These are phyloP conservation scores for Theocolax elegans DNA, from an alignment of 1,140 invertebrate species.

Conservation along the genomic window DNA sequence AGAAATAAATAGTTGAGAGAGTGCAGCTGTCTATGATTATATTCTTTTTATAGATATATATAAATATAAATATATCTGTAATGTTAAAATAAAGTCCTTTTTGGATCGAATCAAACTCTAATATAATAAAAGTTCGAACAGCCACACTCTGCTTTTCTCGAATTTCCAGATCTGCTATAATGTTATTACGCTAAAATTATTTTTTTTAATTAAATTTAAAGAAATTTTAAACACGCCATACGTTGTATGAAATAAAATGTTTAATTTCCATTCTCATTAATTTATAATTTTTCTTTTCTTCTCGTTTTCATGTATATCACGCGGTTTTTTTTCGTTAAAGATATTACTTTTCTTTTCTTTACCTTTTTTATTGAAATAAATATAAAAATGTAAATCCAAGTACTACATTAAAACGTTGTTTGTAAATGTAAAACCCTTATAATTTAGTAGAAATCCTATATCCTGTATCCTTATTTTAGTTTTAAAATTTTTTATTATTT, in stretches of 20 bases:
- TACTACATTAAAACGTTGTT: constrained; percentile 10
- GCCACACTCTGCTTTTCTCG: constrained; percentile 28
- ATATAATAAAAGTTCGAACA: background rate
- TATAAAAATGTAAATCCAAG: constrained; percentile 29
- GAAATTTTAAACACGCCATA: constrained; percentile 27
- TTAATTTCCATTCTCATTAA: constrained; percentile 15
- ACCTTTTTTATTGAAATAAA: constrained; percentile 34
- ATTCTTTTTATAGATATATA: background rate
- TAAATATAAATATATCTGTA: background rate
- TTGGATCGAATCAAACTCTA: no score
- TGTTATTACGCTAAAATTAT: constrained; percentile 20
- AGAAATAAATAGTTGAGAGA: constrained; percentile 11
- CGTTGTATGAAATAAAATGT: constrained; percentile 8
- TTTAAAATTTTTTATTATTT: no score
- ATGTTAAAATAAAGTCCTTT: no score
- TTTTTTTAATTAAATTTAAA: constrained; percentile 12
- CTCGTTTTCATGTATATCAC: constrained; percentile 21
- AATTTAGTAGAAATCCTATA: no score
- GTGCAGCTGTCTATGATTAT: constrained; percentile 11
- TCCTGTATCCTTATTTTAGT: no score
- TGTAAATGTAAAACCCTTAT: background rate
- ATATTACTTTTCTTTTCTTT: constrained; percentile 37
- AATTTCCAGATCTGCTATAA: background rate
- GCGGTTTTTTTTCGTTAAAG: constrained; percentile 31
- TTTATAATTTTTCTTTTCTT: constrained; percentile 27